phyloP scores from a whole-genome alignment of 2,888 invertebrate species.

The Caenorhabditis sp. region DNA sequence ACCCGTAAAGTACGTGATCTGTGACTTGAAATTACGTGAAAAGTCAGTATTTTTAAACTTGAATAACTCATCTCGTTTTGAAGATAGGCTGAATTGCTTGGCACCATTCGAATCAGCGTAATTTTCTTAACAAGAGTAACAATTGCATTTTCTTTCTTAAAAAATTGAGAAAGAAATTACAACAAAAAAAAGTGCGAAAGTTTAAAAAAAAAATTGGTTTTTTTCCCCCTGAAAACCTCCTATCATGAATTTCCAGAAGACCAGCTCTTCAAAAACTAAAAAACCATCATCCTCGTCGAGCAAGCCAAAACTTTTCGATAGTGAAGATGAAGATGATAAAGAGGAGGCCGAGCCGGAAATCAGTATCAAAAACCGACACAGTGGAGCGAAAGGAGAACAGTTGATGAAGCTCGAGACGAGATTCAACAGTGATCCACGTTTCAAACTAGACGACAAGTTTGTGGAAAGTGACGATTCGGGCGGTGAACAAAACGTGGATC shows the following conservation, averaged over 20 bases:
- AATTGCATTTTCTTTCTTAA: no score
- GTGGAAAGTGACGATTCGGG: constrained; percentile 35
- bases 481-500: constrained; percentile 8
- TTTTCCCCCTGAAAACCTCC: no score
- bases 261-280: background rate
- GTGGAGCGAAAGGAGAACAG: constrained; percentile 43
- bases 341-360: constrained; percentile 18
- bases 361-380: constrained; percentile 25
- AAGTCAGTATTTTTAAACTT: no score
- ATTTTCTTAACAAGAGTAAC: no score
- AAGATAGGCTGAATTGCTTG: no score
- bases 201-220: background rate
- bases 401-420: constrained; percentile 47
- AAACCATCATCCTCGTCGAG: constrained; percentile 4
- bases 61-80: no score
- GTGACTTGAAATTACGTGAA: no score
- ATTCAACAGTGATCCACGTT: constrained; percentile 51
- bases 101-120: no score
- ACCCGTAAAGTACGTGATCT: no score
- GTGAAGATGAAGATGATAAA: constrained; percentile 35
- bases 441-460: constrained; percentile 51
- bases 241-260: constrained; percentile 1
- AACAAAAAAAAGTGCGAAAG: no score
- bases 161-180: no score
- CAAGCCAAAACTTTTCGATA: constrained; percentile 22